Conservation (phyloP, 2,797 vertebrate species). For the Centropyge bicolor region DNA sequence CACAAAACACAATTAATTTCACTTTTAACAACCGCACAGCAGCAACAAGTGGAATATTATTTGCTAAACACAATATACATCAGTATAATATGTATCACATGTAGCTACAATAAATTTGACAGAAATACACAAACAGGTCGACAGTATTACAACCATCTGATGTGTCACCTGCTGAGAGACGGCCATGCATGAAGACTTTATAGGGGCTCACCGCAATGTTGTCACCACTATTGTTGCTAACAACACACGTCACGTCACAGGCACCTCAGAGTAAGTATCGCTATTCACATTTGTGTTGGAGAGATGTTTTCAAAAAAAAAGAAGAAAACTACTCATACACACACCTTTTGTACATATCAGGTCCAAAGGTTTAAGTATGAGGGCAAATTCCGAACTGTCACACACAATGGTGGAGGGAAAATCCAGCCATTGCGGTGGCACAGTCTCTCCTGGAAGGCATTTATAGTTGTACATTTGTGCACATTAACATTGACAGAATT, state of each 20-base stretch:
- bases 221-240: neutral
- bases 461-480: too few relatives aligned
- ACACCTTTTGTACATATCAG: neutral
- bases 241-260: neutral
- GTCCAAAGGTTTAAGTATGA: too few relatives aligned
- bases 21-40: neutral
- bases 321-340: neutral
- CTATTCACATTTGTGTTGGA: neutral
- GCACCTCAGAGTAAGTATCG: neutral
- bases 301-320: neutral
- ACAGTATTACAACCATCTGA: neutral
- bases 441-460: too few relatives aligned
- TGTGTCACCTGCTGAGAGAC: constrained; percentile 4
- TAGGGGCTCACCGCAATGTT: neutral
- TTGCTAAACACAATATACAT: neutral
- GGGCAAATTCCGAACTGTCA: too few relatives aligned
- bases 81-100: neutral
- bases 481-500: too few relatives aligned
- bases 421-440: too few relatives aligned
- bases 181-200: neutral
- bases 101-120: neutral
- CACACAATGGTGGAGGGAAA: too few relatives aligned
- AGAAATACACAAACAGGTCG: neutral
- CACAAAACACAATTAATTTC: neutral
- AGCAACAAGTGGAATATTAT: neutral